phyloP scores from a whole-genome alignment of 2,888 invertebrate genomes.

The Melanargia galathea region DNA sequence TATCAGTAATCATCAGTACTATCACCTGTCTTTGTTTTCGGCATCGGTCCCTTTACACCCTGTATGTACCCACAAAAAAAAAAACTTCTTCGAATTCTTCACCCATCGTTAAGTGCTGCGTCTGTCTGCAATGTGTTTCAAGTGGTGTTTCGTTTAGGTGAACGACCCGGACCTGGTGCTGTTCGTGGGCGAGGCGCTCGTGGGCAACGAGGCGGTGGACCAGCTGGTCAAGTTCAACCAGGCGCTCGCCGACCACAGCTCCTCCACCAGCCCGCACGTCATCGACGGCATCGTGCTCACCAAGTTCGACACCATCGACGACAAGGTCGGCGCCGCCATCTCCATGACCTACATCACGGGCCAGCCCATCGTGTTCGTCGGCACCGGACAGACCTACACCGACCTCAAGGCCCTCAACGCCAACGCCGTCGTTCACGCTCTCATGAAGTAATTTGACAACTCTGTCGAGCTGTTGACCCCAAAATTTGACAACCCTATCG shows the following conservation, averaged over 20 bases:
- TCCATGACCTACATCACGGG: constrained; percentile 99
- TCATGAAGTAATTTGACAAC: constrained; percentile 90
- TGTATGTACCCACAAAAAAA: too few relatives aligned
- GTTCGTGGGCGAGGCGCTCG: constrained; percentile 99
- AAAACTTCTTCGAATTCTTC: too few relatives aligned
- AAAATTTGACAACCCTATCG: neutral
- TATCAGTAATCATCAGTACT: too few relatives aligned
- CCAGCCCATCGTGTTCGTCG: constrained; percentile 99
- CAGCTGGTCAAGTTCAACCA: constrained; percentile 99
- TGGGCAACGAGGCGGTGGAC: constrained; percentile 99
- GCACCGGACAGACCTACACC: constrained; percentile 99
- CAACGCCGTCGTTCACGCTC: constrained; percentile 96
- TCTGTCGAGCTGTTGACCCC: neutral
- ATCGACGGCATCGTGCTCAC: constrained; percentile 99
- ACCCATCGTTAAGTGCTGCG: too few relatives aligned
- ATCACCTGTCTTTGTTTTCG: too few relatives aligned
- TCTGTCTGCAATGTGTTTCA: too few relatives aligned
- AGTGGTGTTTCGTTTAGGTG: constrained; percentile 68
- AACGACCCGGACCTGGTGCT: constrained; percentile 98
- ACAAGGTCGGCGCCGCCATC: constrained; percentile 99
- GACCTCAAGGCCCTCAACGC: constrained; percentile 98
- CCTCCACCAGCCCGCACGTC: constrained; percentile 90
- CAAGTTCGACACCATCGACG: constrained; percentile 99
- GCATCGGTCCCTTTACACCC: too few relatives aligned
- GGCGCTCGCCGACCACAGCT: constrained; percentile 95